A percentile compares a stretch with the other conserved stretches of the same genome.
Conservation (phyloP, 1,140 invertebrate genomes). For the Panagrolaimus sp. region DNA sequence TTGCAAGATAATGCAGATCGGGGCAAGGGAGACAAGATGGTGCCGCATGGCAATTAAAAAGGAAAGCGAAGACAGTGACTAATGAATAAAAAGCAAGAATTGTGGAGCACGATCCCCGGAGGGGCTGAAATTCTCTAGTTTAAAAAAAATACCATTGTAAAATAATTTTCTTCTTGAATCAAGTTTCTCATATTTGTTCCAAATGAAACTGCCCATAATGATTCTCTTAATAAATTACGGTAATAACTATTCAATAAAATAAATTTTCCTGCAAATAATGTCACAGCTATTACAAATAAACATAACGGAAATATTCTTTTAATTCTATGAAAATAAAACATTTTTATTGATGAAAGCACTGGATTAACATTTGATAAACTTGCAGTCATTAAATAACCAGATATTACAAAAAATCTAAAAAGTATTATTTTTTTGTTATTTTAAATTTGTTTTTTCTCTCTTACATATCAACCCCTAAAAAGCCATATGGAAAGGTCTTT, state of each 20-base stretch:
- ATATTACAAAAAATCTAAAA: slow-evolving; percentile 12
- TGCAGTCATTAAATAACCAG: neutral
- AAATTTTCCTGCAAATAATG: neutral
- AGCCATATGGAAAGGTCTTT: slow-evolving; percentile 5
- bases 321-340: neutral
- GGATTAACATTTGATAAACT: neutral
- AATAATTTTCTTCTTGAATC: neutral
- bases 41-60: too few relatives aligned
- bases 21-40: too few relatives aligned
- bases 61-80: too few relatives aligned
- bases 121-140: too few relatives aligned
- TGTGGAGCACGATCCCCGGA: too few relatives aligned
- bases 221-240: neutral
- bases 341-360: neutral
- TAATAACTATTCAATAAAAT: neutral
- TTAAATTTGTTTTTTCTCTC: neutral
- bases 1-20: too few relatives aligned
- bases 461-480: slow-evolving; percentile 21
- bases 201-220: neutral
- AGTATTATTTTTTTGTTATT: too few relatives aligned
- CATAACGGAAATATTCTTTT: neutral
- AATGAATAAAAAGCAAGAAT: too few relatives aligned
- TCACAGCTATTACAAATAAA: neutral
- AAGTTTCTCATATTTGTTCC: neutral
- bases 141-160: neutral